These are phyloP conservation scores for Andrena chrysosceles DNA, from an alignment of 2,888 invertebrate species.

Conservation along the genomic window DNA sequence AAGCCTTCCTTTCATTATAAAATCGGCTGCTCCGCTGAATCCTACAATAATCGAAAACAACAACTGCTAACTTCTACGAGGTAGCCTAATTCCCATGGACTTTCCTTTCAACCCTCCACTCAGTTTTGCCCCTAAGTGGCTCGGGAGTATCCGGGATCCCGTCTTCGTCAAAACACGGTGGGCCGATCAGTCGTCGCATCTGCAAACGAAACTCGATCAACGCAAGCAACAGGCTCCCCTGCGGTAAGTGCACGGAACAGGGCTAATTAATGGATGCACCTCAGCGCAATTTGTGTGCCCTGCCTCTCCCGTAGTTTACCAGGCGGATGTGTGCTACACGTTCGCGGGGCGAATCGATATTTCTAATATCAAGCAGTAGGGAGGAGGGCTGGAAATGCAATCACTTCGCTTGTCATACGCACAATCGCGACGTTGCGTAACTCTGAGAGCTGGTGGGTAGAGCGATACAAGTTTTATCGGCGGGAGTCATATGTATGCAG, in stretches of 20 bases:
- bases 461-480: constrained; percentile 23
- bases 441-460: constrained; percentile 20
- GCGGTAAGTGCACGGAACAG: constrained; percentile 72
- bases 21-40: background rate
- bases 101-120: background rate
- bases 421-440: constrained; percentile 64
- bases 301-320: constrained; percentile 27
- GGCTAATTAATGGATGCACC: constrained; percentile 75
- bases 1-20: background rate
- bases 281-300: constrained; percentile 60
- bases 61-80: too few species aligned
- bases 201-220: constrained; percentile 40
- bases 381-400: constrained; percentile 25
- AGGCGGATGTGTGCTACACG: constrained; percentile 16
- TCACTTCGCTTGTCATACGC: constrained; percentile 52
- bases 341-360: constrained; percentile 72
- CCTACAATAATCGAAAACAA: too few species aligned
- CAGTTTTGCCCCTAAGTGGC: background rate
- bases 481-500: constrained; percentile 70
- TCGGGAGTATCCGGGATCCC: background rate
- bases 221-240: constrained; percentile 33
- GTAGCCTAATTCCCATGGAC: too few species aligned
- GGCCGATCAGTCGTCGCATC: background rate
- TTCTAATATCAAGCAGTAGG: constrained; percentile 66
- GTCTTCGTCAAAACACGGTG: background rate